Evolutionary conservation across 2,113 vertebrate species (phyloP).

Genomic region (Perca flavescens): DNA sequence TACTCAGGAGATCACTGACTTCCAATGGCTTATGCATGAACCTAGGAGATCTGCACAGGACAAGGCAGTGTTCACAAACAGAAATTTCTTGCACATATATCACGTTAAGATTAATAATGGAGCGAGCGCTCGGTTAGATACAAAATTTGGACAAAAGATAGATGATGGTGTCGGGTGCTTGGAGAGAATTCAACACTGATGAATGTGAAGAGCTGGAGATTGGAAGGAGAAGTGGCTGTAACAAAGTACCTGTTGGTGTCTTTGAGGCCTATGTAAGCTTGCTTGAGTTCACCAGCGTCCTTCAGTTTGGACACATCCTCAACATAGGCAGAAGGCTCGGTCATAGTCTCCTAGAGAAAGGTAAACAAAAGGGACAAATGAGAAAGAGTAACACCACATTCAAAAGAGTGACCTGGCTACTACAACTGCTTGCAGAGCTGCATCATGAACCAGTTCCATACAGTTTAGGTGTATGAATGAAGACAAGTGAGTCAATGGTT

Average conservation of each 20-base stretch:
- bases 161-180: rapidly evolving
- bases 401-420: not conserved
- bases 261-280: constrained; percentile 97
- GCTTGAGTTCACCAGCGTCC: constrained; percentile 95
- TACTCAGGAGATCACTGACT: constrained; percentile 83
- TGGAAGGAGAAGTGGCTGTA: not conserved
- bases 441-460: constrained; percentile 7
- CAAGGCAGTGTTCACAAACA: constrained; percentile 70
- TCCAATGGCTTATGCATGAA: constrained; percentile 80
- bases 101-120: not conserved
- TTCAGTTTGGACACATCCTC: constrained; percentile 97
- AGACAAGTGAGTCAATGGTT: not conserved
- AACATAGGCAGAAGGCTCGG: constrained; percentile 90
- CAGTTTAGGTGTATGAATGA: not conserved
- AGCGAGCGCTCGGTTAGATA: not conserved
- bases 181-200: not conserved
- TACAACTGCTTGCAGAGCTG: not conserved
- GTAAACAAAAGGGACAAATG: not conserved
- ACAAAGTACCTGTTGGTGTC: constrained; percentile 91
- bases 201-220: not conserved
- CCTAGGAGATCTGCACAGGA: constrained; percentile 83
- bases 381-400: not conserved
- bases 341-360: constrained; percentile 92
- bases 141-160: not conserved
- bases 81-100: not conserved